phyloP scores from a whole-genome alignment of 2,797 vertebrate genomes.

The Gadopsis marmoratus region DNA sequence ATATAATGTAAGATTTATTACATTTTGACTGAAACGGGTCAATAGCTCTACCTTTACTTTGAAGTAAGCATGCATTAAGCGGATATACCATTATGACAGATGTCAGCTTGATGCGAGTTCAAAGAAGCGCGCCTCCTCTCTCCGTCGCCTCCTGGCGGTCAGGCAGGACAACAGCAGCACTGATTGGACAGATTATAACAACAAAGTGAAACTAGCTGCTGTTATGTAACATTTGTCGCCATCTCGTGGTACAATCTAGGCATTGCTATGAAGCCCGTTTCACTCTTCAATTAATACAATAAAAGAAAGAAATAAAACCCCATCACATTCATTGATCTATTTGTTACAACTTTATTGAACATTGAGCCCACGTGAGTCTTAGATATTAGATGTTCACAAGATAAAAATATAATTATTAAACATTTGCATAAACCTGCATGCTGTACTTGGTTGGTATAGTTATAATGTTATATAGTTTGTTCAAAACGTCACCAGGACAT shows the following conservation, averaged over 20 bases:
- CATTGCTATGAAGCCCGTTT: neutral
- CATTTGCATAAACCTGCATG: neutral
- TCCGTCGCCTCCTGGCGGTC: slow-evolving; percentile 37
- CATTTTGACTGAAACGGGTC: neutral
- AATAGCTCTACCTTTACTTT: slow-evolving; percentile 35
- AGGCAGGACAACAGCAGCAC: slow-evolving; percentile 7
- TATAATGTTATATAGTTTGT: neutral
- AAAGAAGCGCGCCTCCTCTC: slow-evolving; percentile 22
- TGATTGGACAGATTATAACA: slow-evolving; percentile 5
- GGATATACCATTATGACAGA: slow-evolving; percentile 1
- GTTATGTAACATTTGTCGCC: slow-evolving; percentile 31
- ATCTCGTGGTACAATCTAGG: slow-evolving; percentile 11
- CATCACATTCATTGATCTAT: neutral
- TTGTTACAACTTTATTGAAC: neutral
- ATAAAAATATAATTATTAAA: neutral
- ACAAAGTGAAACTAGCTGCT: slow-evolving; percentile 42
- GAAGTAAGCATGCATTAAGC: neutral
- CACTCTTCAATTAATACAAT: neutral
- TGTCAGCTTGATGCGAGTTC: neutral
- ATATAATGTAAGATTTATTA: neutral
- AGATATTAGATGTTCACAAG: neutral
- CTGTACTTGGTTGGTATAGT: neutral
- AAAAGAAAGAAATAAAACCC: too few species aligned
- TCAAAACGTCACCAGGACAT: neutral
- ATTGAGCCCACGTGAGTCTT: too few species aligned